These are phyloP conservation scores for Saguinus imperator DNA, from an alignment of 2,113 vertebrate genomes.

Conservation along the genomic window DNA sequence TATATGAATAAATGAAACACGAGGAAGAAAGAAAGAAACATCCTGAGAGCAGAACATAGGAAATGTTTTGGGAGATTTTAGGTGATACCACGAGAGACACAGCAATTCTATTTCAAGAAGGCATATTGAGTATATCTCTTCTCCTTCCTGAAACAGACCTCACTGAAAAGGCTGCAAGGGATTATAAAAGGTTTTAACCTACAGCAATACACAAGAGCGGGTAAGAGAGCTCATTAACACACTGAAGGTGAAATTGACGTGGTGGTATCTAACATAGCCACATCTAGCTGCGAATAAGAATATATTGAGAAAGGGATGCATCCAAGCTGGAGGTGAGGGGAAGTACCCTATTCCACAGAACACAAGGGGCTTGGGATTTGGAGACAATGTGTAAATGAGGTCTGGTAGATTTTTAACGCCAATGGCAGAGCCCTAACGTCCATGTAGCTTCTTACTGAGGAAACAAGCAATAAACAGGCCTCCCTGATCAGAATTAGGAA, in stretches of 20 bases:
- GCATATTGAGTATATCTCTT: neutral
- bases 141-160: neutral
- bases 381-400: neutral
- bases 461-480: neutral
- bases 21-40: neutral
- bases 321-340: fast-evolving
- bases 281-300: neutral
- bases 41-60: neutral
- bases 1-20: neutral
- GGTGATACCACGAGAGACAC: neutral
- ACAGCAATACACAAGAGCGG: neutral
- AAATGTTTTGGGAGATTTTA: neutral
- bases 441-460: neutral
- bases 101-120: neutral
- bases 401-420: neutral
- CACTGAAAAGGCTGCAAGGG: neutral
- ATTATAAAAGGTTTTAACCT: neutral
- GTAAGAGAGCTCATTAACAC: neutral
- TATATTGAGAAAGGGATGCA: neutral
- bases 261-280: neutral
- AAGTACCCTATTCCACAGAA: neutral
- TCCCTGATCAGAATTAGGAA: neutral
- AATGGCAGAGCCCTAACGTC: neutral
- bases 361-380: neutral
- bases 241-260: neutral